Conservation (phyloP, 2,888 invertebrate genomes). For the Macrophya alboannulata region DNA sequence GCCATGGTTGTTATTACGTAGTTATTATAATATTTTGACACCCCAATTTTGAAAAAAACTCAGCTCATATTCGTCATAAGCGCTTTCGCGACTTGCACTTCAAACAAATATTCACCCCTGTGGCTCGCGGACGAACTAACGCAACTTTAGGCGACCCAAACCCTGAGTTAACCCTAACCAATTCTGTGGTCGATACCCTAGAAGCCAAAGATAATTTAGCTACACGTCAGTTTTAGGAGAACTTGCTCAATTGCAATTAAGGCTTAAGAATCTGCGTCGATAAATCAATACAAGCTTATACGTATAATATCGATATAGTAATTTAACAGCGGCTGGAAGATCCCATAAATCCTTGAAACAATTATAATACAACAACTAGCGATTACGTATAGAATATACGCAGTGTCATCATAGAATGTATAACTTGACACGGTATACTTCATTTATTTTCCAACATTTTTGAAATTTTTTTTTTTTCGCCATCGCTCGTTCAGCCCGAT, state of each 20-base stretch:
- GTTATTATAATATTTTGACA: background rate
- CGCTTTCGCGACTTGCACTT: background rate
- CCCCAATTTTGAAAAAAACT: background rate
- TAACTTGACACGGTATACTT: background rate
- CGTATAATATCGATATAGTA: background rate
- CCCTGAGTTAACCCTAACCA: constrained; percentile 2
- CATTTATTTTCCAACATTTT: background rate
- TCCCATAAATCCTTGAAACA: background rate
- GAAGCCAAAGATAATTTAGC: constrained; percentile 40
- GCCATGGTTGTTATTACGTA: background rate
- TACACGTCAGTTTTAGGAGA: constrained; percentile 3
- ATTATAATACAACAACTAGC: background rate
- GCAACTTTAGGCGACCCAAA: constrained; percentile 21
- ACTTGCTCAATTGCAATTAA: constrained; percentile 11
- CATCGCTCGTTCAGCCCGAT: background rate
- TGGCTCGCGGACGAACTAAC: constrained; percentile 10
- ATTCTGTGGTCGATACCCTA: constrained; percentile 1
- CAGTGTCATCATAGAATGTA: background rate
- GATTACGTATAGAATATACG: background rate
- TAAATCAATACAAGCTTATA: background rate
- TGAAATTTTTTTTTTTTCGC: background rate
- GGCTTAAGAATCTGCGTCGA: background rate
- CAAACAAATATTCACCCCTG: constrained; percentile 27
- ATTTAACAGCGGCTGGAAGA: background rate
- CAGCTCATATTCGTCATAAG: background rate